These are phyloP conservation scores for Arrhopalites spinosus DNA, from an alignment of 2,888 invertebrate species.

Conservation along the genomic window DNA sequence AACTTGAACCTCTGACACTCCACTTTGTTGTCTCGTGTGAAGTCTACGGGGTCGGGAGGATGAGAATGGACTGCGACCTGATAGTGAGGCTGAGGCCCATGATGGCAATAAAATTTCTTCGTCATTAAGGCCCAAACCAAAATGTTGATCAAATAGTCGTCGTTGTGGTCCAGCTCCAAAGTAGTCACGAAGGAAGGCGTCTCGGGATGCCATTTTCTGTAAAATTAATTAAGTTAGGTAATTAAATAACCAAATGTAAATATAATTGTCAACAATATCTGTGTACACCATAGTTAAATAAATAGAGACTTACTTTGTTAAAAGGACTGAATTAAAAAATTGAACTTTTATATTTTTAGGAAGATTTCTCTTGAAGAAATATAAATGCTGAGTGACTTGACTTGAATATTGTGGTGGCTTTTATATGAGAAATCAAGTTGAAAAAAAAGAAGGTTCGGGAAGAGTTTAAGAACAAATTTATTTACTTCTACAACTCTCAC, in stretches of 20 bases:
- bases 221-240: not conserved
- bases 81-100: not conserved
- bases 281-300: too few relatives aligned
- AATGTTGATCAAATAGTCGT: conserved; percentile 27
- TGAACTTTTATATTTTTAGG: not conserved
- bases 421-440: not conserved
- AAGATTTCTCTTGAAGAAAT: too few relatives aligned
- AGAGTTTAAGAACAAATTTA: not conserved
- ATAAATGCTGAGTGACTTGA: too few relatives aligned
- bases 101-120: conserved; percentile 22
- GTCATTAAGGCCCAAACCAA: conserved; percentile 16
- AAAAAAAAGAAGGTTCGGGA: not conserved
- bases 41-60: conserved; percentile 20
- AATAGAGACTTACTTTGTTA: not conserved
- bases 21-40: conserved; percentile 11
- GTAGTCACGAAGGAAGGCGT: conserved; percentile 9
- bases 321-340: not conserved
- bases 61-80: conserved; percentile 16
- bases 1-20: conserved; percentile 23
- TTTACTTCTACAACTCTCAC: not conserved
- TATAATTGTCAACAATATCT: not conserved
- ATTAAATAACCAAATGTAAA: not conserved
- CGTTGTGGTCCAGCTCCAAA: not conserved
- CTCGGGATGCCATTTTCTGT: conserved; percentile 4
- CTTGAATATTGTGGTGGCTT: too few relatives aligned